Conservation (phyloP, 2,797 vertebrate genomes). For the Anableps anableps region DNA sequence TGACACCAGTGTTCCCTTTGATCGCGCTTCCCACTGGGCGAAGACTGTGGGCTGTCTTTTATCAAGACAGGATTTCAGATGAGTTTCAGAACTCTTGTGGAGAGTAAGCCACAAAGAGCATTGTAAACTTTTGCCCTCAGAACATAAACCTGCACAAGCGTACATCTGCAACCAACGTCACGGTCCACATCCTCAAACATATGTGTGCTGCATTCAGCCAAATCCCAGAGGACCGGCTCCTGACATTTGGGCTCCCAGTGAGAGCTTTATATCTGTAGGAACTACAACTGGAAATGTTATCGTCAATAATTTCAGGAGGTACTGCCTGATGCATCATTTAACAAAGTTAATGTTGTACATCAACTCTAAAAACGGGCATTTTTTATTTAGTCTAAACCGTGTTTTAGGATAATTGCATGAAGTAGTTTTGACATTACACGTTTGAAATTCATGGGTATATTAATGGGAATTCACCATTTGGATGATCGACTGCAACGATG, state of each 20-base stretch:
- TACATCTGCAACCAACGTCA: background rate
- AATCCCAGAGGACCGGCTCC: background rate
- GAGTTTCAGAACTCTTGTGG: background rate
- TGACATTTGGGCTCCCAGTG: background rate
- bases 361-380: background rate
- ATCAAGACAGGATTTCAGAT: background rate
- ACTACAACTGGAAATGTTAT: background rate
- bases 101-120: background rate
- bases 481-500: too few species aligned
- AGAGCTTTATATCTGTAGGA: background rate
- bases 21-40: background rate
- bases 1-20: conserved; percentile 1
- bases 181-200: background rate
- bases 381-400: background rate
- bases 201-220: background rate
- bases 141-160: background rate
- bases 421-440: background rate
- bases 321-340: background rate
- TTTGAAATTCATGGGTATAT: too few species aligned
- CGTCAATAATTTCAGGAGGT: background rate
- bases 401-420: background rate
- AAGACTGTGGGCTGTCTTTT: background rate
- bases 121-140: background rate
- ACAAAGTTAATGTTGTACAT: background rate
- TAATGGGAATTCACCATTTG: too few species aligned